Evolutionary conservation across 2,113 vertebrate genomes (phyloP), one percentile per base, ranked within the genome.

Genomic region (Struthidea cinerea): DNA sequence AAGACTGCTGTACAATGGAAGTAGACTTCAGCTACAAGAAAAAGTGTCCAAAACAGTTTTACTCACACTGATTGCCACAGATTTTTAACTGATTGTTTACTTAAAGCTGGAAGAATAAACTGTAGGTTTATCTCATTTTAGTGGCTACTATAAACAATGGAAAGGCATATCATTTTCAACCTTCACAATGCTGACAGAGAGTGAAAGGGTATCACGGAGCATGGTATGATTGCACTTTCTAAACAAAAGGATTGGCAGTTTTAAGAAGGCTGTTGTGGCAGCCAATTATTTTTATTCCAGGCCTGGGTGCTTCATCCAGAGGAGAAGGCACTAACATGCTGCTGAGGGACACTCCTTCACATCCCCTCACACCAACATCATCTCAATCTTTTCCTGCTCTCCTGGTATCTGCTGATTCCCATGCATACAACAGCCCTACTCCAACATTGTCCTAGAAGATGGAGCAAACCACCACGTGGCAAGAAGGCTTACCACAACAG

Each of bases 31-130:
- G 28, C 52, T 88, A 84, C 56, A 35, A 78, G 59, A 80, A 94
- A 79, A 84, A 84, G 52, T 0, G 2, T 46, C 30, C 68, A 68
- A 84, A 85, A n/a, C 27, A 28, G 47, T 90, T 90, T 64, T 70
- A 74, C 33, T 88, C 1, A 1, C 39, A 22, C 33, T 27, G 39
- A 94, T 41, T 84, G 42, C 33, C 59, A 63, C 4, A 3, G 52
- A 88, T 76, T 77, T 83, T 84, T 63, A 95, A 90, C 55, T 37
- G 13, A 46, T 14, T 56, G 16, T 55, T 94, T 85, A 87, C 59
- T 49, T 85, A 42, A 75, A 87, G 26, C 4, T 61, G 41, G 35
- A 93, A 91, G 35, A 79, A 44, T 42, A 60, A 85, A 42, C 21
- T 69, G 55, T 7, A 76, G 22, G 52, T 60, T 44, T 76, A 56